Conservation (phyloP, 2,797 vertebrate genomes). For the Acanthurus lineatus region DNA sequence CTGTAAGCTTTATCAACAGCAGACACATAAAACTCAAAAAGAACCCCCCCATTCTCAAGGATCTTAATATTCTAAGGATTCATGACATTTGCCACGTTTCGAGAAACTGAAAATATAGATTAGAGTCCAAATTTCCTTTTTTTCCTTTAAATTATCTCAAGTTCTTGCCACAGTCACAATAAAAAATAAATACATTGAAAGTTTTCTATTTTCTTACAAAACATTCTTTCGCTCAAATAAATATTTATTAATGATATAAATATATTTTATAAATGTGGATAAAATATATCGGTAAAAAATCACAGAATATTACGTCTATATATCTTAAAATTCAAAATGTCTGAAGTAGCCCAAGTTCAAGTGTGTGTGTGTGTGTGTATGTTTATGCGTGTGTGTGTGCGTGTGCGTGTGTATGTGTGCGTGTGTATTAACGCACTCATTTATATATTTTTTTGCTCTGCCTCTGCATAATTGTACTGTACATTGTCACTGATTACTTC, state of each 20-base stretch:
- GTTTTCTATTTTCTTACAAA: background rate
- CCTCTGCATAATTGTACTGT: constrained; percentile 20
- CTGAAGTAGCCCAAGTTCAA: background rate
- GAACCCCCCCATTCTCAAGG: background rate
- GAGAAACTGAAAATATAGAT: background rate
- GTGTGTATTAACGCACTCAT: background rate
- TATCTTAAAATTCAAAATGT: background rate
- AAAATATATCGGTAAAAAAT: background rate
- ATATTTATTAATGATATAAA: background rate
- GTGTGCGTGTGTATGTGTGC: constrained; percentile 8
- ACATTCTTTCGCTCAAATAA: background rate
- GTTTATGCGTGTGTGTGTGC: constrained; percentile 21
- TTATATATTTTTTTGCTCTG: too few species aligned
- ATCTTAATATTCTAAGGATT: background rate
- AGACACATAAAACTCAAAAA: background rate
- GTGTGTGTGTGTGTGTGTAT: constrained; percentile 38
- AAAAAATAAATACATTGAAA: background rate
- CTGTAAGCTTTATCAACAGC: background rate
- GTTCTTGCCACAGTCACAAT: background rate
- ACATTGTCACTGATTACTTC: constrained; percentile 48
- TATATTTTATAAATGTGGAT: background rate
- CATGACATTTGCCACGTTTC: background rate
- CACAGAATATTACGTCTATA: background rate
- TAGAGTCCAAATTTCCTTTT: background rate
- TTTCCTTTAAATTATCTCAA: background rate